Conservation (phyloP, 2,113 vertebrate genomes). For the Rhinolophus ferrumequinum region DNA sequence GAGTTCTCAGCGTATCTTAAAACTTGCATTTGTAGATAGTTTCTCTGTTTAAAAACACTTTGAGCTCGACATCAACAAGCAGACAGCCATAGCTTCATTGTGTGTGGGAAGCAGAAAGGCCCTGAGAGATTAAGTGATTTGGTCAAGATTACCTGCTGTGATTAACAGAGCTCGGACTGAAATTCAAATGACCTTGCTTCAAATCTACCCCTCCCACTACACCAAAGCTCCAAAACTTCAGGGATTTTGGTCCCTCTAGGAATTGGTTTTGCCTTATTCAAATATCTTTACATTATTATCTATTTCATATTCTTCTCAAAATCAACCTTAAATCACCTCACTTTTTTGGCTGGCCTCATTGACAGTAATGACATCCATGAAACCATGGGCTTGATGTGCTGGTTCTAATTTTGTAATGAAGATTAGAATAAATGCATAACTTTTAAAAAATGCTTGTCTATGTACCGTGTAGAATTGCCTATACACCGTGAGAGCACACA, state of each 20-base stretch:
- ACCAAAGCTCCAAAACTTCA: background rate
- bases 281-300: background rate
- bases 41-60: background rate
- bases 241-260: background rate
- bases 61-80: background rate
- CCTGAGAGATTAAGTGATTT: background rate
- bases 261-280: background rate
- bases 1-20: background rate
- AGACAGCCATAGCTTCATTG: background rate
- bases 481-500: accelerated
- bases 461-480: background rate
- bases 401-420: background rate
- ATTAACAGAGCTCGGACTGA: background rate
- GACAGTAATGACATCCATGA: background rate
- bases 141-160: background rate
- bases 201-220: background rate
- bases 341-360: background rate
- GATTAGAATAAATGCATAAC: background rate
- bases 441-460: background rate
- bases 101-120: background rate
- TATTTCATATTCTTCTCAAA: background rate
- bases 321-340: background rate
- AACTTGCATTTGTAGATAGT: background rate
- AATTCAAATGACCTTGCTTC: background rate
- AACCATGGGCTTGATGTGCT: background rate